Evolutionary conservation across 1,140 invertebrate genomes (phyloP).

Genomic region (Agrypnia vestita): DNA sequence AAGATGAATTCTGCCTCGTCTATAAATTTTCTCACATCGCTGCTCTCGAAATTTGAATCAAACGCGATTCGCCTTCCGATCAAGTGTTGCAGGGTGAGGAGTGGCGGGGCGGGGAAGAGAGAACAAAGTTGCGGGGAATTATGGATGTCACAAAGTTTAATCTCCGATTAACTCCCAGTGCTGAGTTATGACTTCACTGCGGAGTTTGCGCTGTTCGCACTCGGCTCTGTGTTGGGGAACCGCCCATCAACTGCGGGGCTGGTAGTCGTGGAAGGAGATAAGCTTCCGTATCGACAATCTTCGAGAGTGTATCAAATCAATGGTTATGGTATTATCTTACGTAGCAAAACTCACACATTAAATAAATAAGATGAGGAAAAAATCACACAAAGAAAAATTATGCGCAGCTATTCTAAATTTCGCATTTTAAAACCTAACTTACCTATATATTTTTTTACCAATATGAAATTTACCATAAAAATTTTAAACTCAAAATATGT

Average conservation of each 20-base stretch:
- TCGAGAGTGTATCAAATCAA: too few relatives aligned
- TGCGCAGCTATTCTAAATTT: too few relatives aligned
- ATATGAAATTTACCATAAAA: too few relatives aligned
- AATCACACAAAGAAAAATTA: too few relatives aligned
- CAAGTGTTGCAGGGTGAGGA: constrained; percentile 1
- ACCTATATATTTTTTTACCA: too few relatives aligned
- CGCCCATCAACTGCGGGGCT: not conserved
- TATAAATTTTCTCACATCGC: not conserved
- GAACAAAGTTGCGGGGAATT: constrained; percentile 34
- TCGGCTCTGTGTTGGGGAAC: not conserved
- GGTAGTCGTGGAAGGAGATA: not conserved
- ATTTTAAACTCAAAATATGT: too few relatives aligned
- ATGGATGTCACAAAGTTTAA: constrained; percentile 45
- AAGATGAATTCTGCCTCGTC: too few relatives aligned
- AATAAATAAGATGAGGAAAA: too few relatives aligned
- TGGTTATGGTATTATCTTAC: too few relatives aligned
- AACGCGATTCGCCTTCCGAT: constrained; percentile 16
- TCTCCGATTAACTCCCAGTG: constrained; percentile 43
- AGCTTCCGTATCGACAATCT: not conserved
- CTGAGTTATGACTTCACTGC: constrained; percentile 17
- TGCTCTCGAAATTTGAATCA: constrained; percentile 6
- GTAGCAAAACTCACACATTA: too few relatives aligned
- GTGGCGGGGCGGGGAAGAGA: not conserved
- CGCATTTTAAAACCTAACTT: too few relatives aligned
- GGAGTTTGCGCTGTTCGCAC: constrained; percentile 8